Base-by-base conservation (phyloP, 2,888 invertebrate species). In the Mythimna impura region DNA sequence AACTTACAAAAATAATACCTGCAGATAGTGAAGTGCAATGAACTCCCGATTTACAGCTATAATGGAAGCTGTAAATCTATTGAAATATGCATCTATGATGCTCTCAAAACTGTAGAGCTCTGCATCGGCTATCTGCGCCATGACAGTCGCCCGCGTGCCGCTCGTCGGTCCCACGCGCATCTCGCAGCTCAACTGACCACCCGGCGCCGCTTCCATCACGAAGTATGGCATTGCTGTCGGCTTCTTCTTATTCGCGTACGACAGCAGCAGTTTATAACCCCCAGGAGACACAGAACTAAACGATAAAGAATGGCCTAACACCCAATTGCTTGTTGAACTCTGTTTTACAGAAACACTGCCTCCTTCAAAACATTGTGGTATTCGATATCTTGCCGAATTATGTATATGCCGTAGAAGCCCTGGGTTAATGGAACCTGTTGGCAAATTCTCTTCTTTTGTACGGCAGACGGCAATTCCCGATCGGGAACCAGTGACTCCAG, bases 331-430 rank as follows among this genome's bases (percentile, higher is more conserved):
- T 7, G 71, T 86, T 0, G 93, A 85, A 73, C 87, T 90, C 77
- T 96, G 95, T 79, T 95, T 95, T 7, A 96, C 89, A 20, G 94
- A 94, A 22, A 96, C 89, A 78, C 87, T 89, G 22, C 91, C 96
- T 36, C 96, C 96, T 87, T 96, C 96, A 74, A 96, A 96, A 82
- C 96, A 96, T 84, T 96, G 97, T 50, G 93, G 96, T 78, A 93
- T 80, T 75, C 95, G 88, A 80, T 93, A 93, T 34, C 95, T 92
- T 0, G 96, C 94, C 5, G 94, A 93, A 80, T 94, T 95, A 78
- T 96, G 96, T 74, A 96, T 93, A 81, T 95, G 91, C 3, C 96
- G 91, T 9, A 96, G 89, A 1, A 96, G 90, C 6, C 96, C 96
- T 0, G 96, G 96, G 69, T 95, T 91, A 3, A 54, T 61, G 0